These are phyloP conservation scores for Peromyscus polionotus DNA, from an alignment of 2,113 vertebrate genomes.

Conservation along the genomic window DNA sequence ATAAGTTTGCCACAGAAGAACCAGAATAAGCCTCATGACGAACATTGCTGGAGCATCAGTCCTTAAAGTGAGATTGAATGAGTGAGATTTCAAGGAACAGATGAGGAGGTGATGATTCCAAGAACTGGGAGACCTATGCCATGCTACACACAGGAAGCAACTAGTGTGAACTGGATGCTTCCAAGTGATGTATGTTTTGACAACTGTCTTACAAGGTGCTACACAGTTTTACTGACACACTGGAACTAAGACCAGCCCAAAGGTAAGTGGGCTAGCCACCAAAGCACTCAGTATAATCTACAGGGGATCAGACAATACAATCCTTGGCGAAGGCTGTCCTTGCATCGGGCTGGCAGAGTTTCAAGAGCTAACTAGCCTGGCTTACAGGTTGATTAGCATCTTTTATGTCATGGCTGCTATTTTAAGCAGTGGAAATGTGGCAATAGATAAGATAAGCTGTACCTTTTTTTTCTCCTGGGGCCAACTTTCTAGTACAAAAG, in stretches of 20 bases:
- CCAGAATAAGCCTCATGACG: neutral
- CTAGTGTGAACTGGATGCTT: neutral
- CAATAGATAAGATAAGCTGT: slow-evolving; percentile 19
- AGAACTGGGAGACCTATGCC: neutral
- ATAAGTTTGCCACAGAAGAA: slow-evolving; percentile 35
- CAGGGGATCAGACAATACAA: neutral
- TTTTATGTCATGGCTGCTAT: neutral
- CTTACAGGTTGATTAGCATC: slow-evolving; percentile 12
- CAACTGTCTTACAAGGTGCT: slow-evolving; percentile 3
- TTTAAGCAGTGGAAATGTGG: neutral
- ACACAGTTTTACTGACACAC: slow-evolving; percentile 37
- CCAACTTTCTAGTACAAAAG: slow-evolving; percentile 7
- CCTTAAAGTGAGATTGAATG: neutral
- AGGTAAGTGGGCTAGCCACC: neutral
- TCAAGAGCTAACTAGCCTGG: slow-evolving; percentile 1
- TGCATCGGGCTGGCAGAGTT: neutral
- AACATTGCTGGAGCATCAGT: neutral
- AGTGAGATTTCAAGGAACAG: neutral
- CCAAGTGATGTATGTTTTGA: neutral
- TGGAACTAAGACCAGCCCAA: slow-evolving; percentile 39
- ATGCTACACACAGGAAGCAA: neutral
- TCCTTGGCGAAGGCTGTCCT: neutral
- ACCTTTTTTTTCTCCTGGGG: neutral
- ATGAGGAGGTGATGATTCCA: neutral
- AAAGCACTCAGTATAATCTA: neutral